Evolutionary conservation across 2,113 vertebrate species (phyloP).

Genomic region (Corythoichthys haematopterus): DNA sequence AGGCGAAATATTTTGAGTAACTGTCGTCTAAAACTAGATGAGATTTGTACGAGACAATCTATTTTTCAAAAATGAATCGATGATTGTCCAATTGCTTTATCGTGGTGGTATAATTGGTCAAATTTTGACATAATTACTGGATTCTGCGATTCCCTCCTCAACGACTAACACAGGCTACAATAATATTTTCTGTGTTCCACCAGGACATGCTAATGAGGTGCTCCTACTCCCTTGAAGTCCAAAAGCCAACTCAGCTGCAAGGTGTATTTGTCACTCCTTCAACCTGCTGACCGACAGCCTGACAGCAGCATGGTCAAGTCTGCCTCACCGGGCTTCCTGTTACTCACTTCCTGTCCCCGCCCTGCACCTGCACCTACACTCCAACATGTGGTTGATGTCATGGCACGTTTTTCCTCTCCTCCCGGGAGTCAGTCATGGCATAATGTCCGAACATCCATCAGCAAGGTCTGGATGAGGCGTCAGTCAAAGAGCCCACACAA

Average conservation of each 20-base stretch:
- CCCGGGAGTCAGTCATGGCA: constrained; percentile 51
- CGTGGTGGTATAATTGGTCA: not conserved
- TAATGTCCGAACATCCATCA: constrained; percentile 47
- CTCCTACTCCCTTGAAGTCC: constrained; percentile 11
- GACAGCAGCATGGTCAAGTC: constrained; percentile 60
- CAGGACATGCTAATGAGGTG: constrained; percentile 2
- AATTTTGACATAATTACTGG: not conserved
- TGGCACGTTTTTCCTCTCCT: constrained; percentile 68
- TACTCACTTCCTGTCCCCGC: constrained; percentile 75
- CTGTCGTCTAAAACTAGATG: too few species aligned
- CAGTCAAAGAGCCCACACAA: constrained; percentile 33
- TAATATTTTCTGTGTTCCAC: not conserved
- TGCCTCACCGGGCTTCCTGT: constrained; percentile 72
- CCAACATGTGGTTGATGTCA: constrained; percentile 68
- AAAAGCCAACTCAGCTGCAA: constrained; percentile 27
- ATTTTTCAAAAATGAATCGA: too few species aligned
- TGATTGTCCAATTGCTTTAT: too few species aligned
- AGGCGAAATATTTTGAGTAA: too few species aligned
- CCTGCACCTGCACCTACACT: constrained; percentile 72
- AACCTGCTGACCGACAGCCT: constrained; percentile 56
- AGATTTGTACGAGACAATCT: too few species aligned
- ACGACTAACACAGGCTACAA: not conserved
- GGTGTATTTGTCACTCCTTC: constrained; percentile 52
- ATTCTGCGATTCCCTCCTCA: not conserved
- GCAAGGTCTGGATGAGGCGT: constrained; percentile 49